Evolutionary conservation across 2,113 vertebrate genomes (phyloP), one percentile per base, ranked within the genome.

Genomic region (Ciconia stormi): DNA sequence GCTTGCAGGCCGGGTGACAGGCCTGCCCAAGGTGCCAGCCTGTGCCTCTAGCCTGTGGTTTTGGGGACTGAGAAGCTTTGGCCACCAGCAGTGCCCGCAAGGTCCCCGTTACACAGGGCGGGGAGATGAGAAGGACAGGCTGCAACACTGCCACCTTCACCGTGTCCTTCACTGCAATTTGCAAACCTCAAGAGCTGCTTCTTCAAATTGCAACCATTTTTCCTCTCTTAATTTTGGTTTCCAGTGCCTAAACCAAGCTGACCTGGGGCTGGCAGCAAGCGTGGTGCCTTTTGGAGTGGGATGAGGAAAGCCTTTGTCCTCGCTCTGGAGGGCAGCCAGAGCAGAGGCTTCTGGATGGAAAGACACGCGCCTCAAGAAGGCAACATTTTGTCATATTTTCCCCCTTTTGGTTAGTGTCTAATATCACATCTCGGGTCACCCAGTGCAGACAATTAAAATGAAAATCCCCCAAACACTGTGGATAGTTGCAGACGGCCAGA

Each of bases 221-320:
- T 78, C 22, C 46, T 74, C 26, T 55, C 40, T 89, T 82, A 56
- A 27, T 76, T 91, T 91, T 77, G 46, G 47, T 62, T 91, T 85
- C 36, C 27, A 67, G 17, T 17, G 52, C 21, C 36, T 82, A 56
- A 69, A 87, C 58, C 30, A 76, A 90, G 26, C 13, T 5, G 61
- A 26, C 11, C 25, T 36, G 50, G 44, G 53, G 62, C 79, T 95
- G 94, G 77, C 91, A 95, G 81, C 0, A 3, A 89, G 11, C 0
- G 0, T 0, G 34, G 27, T 72, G 87, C 44, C 36, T 93, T 82
- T 94, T 90, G 91, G 84, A 84, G 70, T 4, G 44, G 70, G 49
- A 63, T 82, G 77, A 94, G 87, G 87, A 94, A 82, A 90, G 73
- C 53, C 89, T 94, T 94, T 96, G 93, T 96, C 95, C 93, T 50